These are phyloP conservation scores for Helicorthomorpha holstii DNA, from an alignment of 1,140 invertebrate genomes.

Conservation along the genomic window DNA sequence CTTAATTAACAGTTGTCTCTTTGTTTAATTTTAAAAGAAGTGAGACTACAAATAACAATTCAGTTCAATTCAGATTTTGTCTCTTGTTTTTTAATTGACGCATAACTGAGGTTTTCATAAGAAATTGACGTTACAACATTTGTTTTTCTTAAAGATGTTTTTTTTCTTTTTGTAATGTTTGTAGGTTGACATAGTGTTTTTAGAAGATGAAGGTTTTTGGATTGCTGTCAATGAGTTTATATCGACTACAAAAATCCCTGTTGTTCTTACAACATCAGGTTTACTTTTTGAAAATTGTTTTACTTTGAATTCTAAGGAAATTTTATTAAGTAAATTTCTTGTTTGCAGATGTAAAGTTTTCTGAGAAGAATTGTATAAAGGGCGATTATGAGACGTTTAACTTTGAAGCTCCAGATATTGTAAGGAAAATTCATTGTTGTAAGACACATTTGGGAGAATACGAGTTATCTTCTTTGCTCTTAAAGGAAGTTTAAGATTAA, in stretches of 20 bases:
- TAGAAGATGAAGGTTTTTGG: constrained; percentile 66
- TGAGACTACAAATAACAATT: too few relatives aligned
- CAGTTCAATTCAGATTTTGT: too few relatives aligned
- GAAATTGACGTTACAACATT: too few relatives aligned
- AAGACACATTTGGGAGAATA: too few relatives aligned
- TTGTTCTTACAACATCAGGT: constrained; percentile 44
- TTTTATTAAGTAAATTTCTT: neutral
- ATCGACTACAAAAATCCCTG: constrained; percentile 61
- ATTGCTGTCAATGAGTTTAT: constrained; percentile 57
- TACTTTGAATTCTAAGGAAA: neutral
- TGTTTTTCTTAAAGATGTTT: constrained; percentile 2
- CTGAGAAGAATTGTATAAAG: neutral
- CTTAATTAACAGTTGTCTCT: too few relatives aligned
- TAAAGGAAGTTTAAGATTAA: too few relatives aligned
- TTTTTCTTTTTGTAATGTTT: constrained; percentile 9
- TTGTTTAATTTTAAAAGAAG: too few relatives aligned
- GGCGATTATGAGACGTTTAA: neutral
- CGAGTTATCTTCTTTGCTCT: too few relatives aligned
- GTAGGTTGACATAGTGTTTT: constrained; percentile 58
- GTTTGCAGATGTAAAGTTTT: neutral
- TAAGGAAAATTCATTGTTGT: neutral
- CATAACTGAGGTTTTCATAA: too few relatives aligned
- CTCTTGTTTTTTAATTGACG: too few relatives aligned
- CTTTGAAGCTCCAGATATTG: neutral
- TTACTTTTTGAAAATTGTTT: neutral